Conservation (phyloP, 2,888 invertebrate genomes). For the Polylopha cassiicola region DNA sequence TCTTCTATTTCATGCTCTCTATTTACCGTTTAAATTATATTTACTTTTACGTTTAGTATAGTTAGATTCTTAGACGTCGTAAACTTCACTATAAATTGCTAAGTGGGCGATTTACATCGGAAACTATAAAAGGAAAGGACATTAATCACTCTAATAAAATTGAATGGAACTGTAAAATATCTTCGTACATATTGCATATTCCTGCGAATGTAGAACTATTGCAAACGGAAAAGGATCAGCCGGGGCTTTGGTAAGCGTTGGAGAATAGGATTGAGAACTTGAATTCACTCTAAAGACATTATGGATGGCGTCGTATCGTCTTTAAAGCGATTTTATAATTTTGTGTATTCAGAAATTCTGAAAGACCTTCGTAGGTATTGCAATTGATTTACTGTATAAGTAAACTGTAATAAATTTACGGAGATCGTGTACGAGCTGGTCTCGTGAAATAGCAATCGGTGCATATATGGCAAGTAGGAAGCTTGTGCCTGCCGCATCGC, state of each 20-base stretch:
- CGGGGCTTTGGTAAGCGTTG: constrained; percentile 21
- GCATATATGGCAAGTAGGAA: constrained; percentile 68
- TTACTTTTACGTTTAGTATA: constrained; percentile 7
- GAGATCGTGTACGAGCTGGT: constrained; percentile 8
- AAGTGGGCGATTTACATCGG: constrained; percentile 30
- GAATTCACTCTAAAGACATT: constrained; percentile 27
- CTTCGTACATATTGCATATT: constrained; percentile 28
- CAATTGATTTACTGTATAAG: constrained; percentile 29
- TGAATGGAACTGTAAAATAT: constrained; percentile 33
- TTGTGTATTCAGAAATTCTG: constrained; percentile 21
- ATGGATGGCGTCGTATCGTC: constrained; percentile 28
- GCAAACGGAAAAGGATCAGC: constrained; percentile 29
- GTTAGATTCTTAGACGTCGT: constrained; percentile 21
- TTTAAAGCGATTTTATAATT: constrained; percentile 31
- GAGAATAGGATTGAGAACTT: constrained; percentile 22
- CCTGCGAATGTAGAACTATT: constrained; percentile 36
- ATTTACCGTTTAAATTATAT: constrained; percentile 8
- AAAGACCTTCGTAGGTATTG: constrained; percentile 10
- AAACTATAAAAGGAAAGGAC: constrained; percentile 27
- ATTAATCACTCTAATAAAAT: constrained; percentile 36
- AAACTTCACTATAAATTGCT: constrained; percentile 26
- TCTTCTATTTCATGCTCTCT: too few species aligned
- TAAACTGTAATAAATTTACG: constrained; percentile 24
- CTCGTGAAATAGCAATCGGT: constrained; percentile 41
- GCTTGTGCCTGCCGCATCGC: constrained; percentile 40